Evolutionary conservation across 2,113 vertebrate species (phyloP).

Genomic region (Sakesphorus luctuosus): DNA sequence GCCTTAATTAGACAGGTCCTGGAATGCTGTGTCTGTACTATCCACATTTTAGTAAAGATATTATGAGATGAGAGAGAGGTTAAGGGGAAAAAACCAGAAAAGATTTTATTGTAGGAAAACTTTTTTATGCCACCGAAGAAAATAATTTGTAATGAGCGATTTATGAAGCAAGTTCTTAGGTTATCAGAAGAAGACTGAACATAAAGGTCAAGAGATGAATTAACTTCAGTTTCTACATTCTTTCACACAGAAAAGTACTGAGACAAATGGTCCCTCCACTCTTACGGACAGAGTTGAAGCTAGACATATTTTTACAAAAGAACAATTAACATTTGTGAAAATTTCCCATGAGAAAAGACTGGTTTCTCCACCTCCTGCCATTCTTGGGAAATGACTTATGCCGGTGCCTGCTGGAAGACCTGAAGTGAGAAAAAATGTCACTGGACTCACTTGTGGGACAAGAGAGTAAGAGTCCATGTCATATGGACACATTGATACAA

Average conservation of each 20-base stretch:
- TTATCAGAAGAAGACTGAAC: conserved; percentile 36
- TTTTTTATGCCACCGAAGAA: conserved; percentile 14
- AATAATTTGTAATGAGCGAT: conserved; percentile 39
- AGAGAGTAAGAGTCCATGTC: neutral
- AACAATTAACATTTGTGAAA: neutral
- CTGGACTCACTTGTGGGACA: neutral
- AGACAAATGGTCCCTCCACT: neutral
- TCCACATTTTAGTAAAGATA: neutral
- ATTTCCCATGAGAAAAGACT: neutral
- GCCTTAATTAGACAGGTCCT: neutral
- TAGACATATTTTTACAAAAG: neutral
- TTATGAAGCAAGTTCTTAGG: conserved; percentile 42
- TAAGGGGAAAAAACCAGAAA: neutral
- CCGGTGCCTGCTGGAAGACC: neutral
- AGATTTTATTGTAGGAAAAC: neutral
- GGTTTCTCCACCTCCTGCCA: neutral
- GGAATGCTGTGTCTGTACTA: neutral
- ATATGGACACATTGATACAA: neutral
- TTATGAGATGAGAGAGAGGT: neutral
- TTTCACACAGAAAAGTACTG: conserved; percentile 10
- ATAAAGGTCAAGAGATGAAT: neutral
- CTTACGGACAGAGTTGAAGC: neutral
- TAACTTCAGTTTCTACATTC: neutral
- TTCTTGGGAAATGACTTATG: neutral
- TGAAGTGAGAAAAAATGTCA: neutral